phyloP scores from a whole-genome alignment of 2,113 vertebrate species.

The Heterocephalus glaber region DNA sequence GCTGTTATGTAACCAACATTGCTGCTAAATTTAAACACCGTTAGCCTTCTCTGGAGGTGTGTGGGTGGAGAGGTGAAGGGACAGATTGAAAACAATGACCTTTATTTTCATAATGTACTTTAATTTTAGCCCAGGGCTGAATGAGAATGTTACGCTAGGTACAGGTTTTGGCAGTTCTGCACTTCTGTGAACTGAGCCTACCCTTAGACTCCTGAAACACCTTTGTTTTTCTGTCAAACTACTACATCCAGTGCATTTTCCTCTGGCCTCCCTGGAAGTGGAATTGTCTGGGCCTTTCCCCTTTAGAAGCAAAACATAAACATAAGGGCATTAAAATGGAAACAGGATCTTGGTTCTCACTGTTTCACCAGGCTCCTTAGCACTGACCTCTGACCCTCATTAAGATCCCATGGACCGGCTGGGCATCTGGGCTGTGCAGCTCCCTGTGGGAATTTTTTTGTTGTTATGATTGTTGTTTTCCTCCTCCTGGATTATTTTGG shows the following conservation, averaged over 20 bases:
- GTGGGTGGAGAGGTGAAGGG: slow-evolving; percentile 74
- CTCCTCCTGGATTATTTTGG: slow-evolving; percentile 79
- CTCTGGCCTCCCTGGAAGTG: slow-evolving; percentile 83
- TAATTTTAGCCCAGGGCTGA: slow-evolving; percentile 72
- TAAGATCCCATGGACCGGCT: slow-evolving; percentile 86
- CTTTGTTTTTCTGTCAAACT: slow-evolving; percentile 84
- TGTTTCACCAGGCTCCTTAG: slow-evolving; percentile 88
- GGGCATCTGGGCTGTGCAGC: slow-evolving; percentile 80
- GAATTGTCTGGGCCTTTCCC: slow-evolving; percentile 87
- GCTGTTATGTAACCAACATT: slow-evolving; percentile 62
- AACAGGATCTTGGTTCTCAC: slow-evolving; percentile 88
- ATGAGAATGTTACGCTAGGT: slow-evolving; percentile 70
- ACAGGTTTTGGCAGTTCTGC: slow-evolving; percentile 70
- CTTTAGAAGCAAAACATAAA: slow-evolving; percentile 86
- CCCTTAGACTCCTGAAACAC: slow-evolving; percentile 72
- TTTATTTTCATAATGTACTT: slow-evolving; percentile 71
- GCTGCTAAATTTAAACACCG: slow-evolving; percentile 71
- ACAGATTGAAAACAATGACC: slow-evolving; percentile 74
- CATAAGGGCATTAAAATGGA: slow-evolving; percentile 88
- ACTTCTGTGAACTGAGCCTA: slow-evolving; percentile 79
- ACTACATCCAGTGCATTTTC: slow-evolving; percentile 82
- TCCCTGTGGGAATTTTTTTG: slow-evolving; percentile 85
- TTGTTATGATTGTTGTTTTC: slow-evolving; percentile 82
- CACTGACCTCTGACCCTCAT: slow-evolving; percentile 88
- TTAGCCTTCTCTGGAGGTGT: slow-evolving; percentile 57